phyloP scores from a whole-genome alignment of 1,140 invertebrate species.

The Cephus cinctus region DNA sequence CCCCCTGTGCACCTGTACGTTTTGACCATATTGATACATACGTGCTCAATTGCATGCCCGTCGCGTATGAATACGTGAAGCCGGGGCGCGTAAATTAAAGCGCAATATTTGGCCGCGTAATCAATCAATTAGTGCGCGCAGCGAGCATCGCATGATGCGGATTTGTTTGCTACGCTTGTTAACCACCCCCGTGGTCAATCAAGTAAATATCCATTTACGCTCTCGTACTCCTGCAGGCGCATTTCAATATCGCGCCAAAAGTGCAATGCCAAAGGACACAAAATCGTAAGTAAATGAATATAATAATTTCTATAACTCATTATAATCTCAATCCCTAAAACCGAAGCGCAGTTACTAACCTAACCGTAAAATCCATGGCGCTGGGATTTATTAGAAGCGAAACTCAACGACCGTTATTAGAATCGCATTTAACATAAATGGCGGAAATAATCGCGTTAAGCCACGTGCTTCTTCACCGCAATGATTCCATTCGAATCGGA shows the following conservation, averaged over 20 bases:
- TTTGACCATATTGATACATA: too few species aligned
- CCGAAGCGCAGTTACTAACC: too few species aligned
- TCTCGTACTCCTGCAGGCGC: not conserved
- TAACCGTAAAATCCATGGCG: too few species aligned
- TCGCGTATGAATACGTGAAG: too few species aligned
- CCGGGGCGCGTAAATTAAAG: constrained; percentile 1
- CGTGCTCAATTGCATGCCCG: too few species aligned
- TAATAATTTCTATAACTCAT: too few species aligned
- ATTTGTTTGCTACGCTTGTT: constrained; percentile 33
- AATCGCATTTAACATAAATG: constrained; percentile 29
- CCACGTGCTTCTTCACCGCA: constrained; percentile 29
- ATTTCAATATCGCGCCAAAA: constrained; percentile 6
- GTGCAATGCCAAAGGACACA: too few species aligned
- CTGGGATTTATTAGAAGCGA: too few species aligned
- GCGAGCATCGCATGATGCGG: constrained; percentile 24
- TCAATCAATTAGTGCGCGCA: constrained; percentile 35
- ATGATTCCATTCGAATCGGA: constrained; percentile 20
- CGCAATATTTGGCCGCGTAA: constrained; percentile 18
- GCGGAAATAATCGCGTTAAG: constrained; percentile 32
- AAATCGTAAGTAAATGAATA: too few species aligned
- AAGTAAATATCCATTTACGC: constrained; percentile 20
- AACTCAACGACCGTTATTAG: constrained; percentile 5
- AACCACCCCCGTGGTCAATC: constrained; percentile 27
- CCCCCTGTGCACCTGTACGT: too few species aligned
- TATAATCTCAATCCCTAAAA: too few species aligned